phyloP scores from a whole-genome alignment of 2,888 invertebrate species.

The Hypomecis atomaria region DNA sequence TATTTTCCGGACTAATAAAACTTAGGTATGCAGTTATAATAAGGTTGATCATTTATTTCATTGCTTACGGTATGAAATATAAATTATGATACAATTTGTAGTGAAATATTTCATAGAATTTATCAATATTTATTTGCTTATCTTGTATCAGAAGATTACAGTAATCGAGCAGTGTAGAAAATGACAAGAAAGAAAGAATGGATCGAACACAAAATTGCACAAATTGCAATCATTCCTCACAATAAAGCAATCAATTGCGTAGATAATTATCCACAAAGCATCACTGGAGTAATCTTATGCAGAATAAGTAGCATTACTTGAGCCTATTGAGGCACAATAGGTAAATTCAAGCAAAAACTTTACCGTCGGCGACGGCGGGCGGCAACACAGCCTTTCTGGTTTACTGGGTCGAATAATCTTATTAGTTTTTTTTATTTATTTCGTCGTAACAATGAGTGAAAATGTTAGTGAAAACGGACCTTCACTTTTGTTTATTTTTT shows the following conservation, averaged over 20 bases:
- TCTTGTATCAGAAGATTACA: too few relatives aligned
- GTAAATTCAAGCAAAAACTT: slow-evolving; percentile 59
- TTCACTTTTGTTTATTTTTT: slow-evolving; percentile 59
- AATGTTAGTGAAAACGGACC: slow-evolving; percentile 67
- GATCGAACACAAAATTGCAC: neutral
- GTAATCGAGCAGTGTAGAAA: too few relatives aligned
- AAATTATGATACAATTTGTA: too few relatives aligned
- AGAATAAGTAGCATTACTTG: slow-evolving; percentile 30
- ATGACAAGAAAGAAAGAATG: too few relatives aligned
- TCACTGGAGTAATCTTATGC: slow-evolving; percentile 32
- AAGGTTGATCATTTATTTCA: neutral
- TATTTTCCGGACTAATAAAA: slow-evolving; percentile 8
- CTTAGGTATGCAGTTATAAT: slow-evolving; percentile 1
- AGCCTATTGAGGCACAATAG: slow-evolving; percentile 50
- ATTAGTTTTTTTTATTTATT: slow-evolving; percentile 62
- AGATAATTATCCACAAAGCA: slow-evolving; percentile 17
- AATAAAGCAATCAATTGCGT: slow-evolving; percentile 6
- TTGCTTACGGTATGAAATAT: neutral
- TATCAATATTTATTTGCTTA: too few relatives aligned
- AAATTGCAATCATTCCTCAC: slow-evolving; percentile 6
- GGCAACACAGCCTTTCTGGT: slow-evolving; percentile 62
- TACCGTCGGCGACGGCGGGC: slow-evolving; percentile 58
- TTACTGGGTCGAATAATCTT: slow-evolving; percentile 75
- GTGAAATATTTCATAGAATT: too few relatives aligned
- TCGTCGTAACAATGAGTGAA: slow-evolving; percentile 59